Conservation (phyloP, 1,140 invertebrate genomes). For the Diachasmimorpha longicaudata region DNA sequence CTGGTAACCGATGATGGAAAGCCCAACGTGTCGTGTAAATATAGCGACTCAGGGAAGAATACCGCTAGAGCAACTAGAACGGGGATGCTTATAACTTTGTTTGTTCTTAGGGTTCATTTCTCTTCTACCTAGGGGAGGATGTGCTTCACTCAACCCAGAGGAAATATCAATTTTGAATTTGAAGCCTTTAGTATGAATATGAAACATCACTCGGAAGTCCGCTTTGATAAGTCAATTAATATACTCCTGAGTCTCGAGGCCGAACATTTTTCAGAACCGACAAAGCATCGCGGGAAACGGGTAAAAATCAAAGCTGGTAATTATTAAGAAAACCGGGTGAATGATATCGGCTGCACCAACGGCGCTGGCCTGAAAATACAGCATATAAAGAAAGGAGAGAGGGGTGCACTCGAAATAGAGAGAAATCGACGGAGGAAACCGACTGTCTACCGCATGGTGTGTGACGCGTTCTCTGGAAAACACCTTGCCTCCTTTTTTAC, state of each 20-base stretch:
- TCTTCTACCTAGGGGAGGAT: neutral
- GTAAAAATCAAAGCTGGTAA: too few species aligned
- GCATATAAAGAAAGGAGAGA: neutral
- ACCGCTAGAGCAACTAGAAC: neutral
- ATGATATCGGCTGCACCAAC: too few species aligned
- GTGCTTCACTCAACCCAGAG: too few species aligned
- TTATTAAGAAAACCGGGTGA: too few species aligned
- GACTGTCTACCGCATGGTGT: neutral
- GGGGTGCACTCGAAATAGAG: neutral
- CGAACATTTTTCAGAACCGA: too few species aligned
- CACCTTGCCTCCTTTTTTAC: constrained; percentile 6
- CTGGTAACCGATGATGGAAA: constrained; percentile 5
- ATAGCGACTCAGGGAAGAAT: constrained; percentile 33
- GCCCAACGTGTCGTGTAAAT: constrained; percentile 25
- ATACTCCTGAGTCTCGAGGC: too few species aligned
- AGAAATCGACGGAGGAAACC: neutral
- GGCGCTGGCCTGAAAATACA: too few species aligned
- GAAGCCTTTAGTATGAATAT: too few species aligned
- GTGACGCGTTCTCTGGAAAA: constrained; percentile 3
- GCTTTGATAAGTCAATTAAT: too few species aligned
- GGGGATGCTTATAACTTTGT: neutral
- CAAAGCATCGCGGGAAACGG: too few species aligned
- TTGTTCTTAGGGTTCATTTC: constrained; percentile 21
- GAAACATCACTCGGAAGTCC: too few species aligned
- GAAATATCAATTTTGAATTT: too few species aligned